Conservation (phyloP, 2,888 invertebrate species). For the Trissoscelio sp. region DNA sequence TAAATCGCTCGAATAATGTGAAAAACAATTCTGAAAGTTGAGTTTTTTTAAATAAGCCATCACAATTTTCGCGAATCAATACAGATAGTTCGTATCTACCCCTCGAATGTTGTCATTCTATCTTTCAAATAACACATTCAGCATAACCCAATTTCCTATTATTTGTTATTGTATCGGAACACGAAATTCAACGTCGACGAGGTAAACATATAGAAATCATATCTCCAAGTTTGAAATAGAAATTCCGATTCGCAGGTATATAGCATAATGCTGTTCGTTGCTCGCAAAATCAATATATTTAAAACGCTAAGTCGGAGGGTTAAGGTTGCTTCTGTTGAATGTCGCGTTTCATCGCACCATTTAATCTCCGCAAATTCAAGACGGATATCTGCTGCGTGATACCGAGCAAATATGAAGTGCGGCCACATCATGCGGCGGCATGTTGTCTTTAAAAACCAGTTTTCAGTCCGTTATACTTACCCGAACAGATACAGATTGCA, state of each 20-base stretch:
- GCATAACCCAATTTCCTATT: constrained; percentile 20
- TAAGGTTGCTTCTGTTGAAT: constrained; percentile 44
- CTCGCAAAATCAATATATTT: constrained; percentile 36
- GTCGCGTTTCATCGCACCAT: constrained; percentile 36
- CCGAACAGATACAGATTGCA: constrained; percentile 46
- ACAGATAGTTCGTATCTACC: background rate
- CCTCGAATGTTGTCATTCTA: background rate
- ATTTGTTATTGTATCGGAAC: constrained; percentile 19
- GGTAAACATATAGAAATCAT: constrained; percentile 12
- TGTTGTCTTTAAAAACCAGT: constrained; percentile 56
- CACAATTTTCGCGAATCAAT: background rate
- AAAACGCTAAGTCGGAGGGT: constrained; percentile 35
- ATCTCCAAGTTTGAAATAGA: constrained; percentile 2
- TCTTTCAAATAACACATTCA: background rate
- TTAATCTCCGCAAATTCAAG: constrained; percentile 42
- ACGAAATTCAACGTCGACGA: background rate
- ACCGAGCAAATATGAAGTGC: constrained; percentile 43
- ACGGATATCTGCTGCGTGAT: constrained; percentile 29
- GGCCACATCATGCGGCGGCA: constrained; percentile 37
- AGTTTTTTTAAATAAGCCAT: background rate
- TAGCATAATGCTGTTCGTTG: background rate
- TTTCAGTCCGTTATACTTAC: constrained; percentile 62
- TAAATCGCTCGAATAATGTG: too few relatives aligned
- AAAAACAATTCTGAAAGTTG: too few relatives aligned
- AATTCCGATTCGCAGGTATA: background rate